A percentile compares a stretch with the other conserved stretches of the same genome.
Evolutionary conservation across 2,888 invertebrate species (phyloP).

Genomic region (Lasioglossum leucozonium): DNA sequence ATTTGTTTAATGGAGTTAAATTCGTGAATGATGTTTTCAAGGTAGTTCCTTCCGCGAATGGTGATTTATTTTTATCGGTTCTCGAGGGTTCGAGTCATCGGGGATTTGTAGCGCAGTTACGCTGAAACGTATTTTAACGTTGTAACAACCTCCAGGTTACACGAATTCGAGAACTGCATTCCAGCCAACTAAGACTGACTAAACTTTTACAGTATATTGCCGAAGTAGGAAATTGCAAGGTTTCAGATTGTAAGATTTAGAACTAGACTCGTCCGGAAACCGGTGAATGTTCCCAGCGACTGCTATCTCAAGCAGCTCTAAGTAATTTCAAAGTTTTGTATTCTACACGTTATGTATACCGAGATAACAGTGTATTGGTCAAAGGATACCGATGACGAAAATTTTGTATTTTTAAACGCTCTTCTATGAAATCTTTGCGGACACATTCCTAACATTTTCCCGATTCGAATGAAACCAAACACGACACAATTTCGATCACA

Average conservation of each 20-base stretch:
- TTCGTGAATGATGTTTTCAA: neutral
- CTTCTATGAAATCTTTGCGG: neutral
- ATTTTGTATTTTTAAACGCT: neutral
- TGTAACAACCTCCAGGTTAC: neutral
- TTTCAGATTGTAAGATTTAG: slow-evolving; percentile 7
- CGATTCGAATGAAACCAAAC: neutral
- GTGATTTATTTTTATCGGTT: neutral
- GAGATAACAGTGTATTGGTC: neutral
- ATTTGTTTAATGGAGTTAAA: neutral
- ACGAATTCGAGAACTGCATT: neutral
- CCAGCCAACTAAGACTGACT: neutral
- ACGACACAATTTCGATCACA: neutral
- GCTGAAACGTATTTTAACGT: neutral
- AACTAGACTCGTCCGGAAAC: neutral
- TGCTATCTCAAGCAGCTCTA: neutral
- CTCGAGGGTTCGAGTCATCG: neutral
- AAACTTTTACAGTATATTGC: slow-evolving; percentile 7
- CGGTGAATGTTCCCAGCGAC: neutral
- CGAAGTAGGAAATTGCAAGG: slow-evolving; percentile 20
- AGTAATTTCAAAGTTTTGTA: neutral
- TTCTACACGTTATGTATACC: neutral
- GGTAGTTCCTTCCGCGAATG: no score
- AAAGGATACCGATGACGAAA: neutral
- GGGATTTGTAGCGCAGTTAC: neutral
- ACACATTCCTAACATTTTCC: neutral